These are phyloP conservation scores for Sinocyclocheilus grahami DNA, from an alignment of 2,113 vertebrate species.

Conservation along the genomic window DNA sequence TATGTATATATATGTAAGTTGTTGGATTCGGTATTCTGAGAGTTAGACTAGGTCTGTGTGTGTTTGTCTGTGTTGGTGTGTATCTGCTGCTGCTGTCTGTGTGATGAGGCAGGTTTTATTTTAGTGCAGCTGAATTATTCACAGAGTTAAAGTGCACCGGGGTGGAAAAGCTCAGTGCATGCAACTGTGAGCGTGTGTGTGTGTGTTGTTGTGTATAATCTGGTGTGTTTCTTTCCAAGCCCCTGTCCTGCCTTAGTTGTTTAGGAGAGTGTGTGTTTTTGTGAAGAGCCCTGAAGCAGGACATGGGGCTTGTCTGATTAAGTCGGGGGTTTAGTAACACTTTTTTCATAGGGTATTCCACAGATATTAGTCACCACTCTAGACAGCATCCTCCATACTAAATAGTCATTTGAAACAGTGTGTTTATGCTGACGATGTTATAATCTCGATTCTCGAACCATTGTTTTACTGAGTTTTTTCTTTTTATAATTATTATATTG, in stretches of 20 bases:
- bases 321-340: slow-evolving; percentile 35
- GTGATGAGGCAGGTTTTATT: slow-evolving; percentile 75
- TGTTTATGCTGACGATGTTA: background rate
- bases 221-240: slow-evolving; percentile 30
- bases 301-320: slow-evolving; percentile 17
- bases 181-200: slow-evolving; percentile 37
- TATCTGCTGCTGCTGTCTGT: slow-evolving; percentile 59
- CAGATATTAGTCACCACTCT: slow-evolving; percentile 29
- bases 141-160: slow-evolving; percentile 70
- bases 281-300: background rate
- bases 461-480: background rate
- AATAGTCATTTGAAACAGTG: background rate
- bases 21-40: slow-evolving; percentile 56
- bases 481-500: background rate
- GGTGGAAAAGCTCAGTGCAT: slow-evolving; percentile 55
- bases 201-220: slow-evolving; percentile 40
- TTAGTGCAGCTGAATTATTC: slow-evolving; percentile 77
- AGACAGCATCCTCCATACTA: background rate
- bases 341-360: slow-evolving; percentile 29
- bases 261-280: slow-evolving; percentile 26
- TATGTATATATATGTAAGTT: slow-evolving; percentile 46
- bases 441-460: background rate
- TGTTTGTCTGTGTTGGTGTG: slow-evolving; percentile 53
- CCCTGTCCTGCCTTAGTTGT: background rate
- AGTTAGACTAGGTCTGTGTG: background rate